A percentile compares a stretch with the other conserved stretches of the same genome.
These are phyloP conservation scores for Pangasius djambal DNA, from an alignment of 2,797 vertebrate species.

Conservation along the genomic window DNA sequence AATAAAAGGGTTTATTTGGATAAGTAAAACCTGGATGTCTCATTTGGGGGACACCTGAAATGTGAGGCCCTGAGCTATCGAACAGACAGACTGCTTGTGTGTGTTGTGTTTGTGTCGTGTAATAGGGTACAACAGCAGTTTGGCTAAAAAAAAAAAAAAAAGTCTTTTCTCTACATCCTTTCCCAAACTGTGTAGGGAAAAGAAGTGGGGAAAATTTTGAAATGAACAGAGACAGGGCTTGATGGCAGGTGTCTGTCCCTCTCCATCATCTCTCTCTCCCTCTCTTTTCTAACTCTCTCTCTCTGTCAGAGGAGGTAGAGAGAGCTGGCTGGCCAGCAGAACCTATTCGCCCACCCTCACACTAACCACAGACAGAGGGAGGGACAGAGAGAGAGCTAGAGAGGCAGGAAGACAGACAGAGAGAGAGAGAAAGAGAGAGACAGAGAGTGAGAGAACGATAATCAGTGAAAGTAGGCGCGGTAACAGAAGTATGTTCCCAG, in stretches of 20 bases:
- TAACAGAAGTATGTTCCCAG: constrained; percentile 92
- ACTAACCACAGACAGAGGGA: constrained; percentile 38
- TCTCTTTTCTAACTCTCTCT: constrained; percentile 14
- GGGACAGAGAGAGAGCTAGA: constrained; percentile 39
- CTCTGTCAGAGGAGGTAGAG: constrained; percentile 37
- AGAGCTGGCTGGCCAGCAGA: constrained; percentile 42
- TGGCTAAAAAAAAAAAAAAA: constrained; percentile 25
- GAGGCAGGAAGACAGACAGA: constrained; percentile 13
- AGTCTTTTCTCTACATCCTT: constrained; percentile 34
- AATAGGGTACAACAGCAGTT: constrained; percentile 52
- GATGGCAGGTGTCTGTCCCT: constrained; percentile 41
- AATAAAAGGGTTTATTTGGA: constrained; percentile 54
- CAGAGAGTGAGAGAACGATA: constrained; percentile 35
- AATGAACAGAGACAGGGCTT: constrained; percentile 27
- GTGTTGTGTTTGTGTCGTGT: constrained; percentile 45
- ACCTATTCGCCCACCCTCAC: constrained; percentile 28
- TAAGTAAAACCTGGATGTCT: constrained; percentile 54
- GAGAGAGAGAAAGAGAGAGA: constrained; percentile 38
- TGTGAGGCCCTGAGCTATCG: constrained; percentile 76
- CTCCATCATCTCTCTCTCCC: constrained; percentile 24
- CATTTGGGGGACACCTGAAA: constrained; percentile 73
- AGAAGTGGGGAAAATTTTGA: constrained; percentile 5
- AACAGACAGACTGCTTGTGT: constrained; percentile 60
- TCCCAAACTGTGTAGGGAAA: constrained; percentile 3
- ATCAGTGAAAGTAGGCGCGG: constrained; percentile 93